These are phyloP conservation scores for Epirrita christyi DNA, from an alignment of 2,888 invertebrate genomes.

Conservation along the genomic window DNA sequence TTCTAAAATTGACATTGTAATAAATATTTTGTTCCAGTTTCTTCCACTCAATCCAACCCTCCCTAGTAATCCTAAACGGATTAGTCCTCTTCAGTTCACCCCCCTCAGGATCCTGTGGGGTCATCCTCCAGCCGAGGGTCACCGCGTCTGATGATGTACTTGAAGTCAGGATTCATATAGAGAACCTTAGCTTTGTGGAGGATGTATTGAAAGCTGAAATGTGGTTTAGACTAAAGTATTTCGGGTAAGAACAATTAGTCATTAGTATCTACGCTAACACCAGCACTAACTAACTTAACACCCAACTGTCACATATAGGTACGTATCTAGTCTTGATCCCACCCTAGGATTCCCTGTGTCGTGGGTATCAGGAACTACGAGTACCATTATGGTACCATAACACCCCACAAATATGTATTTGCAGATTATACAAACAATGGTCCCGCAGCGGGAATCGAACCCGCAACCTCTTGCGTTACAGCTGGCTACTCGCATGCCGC, in stretches of 20 bases:
- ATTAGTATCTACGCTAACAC: background rate
- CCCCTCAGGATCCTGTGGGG: conserved; percentile 66
- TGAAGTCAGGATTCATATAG: conserved; percentile 39
- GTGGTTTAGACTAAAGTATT: conserved; percentile 51
- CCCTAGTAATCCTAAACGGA: conserved; percentile 61
- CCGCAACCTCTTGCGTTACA: too few relatives aligned
- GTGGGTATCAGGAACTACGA: too few relatives aligned
- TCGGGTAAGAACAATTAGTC: conserved; percentile 45
- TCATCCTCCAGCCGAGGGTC: conserved; percentile 60
- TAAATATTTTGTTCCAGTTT: conserved; percentile 57
- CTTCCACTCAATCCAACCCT: conserved; percentile 63
- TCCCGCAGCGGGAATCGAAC: too few relatives aligned
- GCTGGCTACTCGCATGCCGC: too few relatives aligned
- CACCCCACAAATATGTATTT: too few relatives aligned
- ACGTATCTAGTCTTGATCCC: too few relatives aligned
- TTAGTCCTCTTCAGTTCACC: conserved; percentile 65
- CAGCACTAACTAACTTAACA: background rate
- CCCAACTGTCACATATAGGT: too few relatives aligned
- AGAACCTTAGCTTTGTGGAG: conserved; percentile 32
- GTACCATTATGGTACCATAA: too few relatives aligned
- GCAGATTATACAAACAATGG: too few relatives aligned
- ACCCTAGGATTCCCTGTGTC: too few relatives aligned
- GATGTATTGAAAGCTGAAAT: conserved; percentile 41
- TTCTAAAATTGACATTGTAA: too few relatives aligned
- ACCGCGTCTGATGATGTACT: conserved; percentile 50